Conservation (phyloP, 1,140 invertebrate genomes). For the Orchestia grillus region DNA sequence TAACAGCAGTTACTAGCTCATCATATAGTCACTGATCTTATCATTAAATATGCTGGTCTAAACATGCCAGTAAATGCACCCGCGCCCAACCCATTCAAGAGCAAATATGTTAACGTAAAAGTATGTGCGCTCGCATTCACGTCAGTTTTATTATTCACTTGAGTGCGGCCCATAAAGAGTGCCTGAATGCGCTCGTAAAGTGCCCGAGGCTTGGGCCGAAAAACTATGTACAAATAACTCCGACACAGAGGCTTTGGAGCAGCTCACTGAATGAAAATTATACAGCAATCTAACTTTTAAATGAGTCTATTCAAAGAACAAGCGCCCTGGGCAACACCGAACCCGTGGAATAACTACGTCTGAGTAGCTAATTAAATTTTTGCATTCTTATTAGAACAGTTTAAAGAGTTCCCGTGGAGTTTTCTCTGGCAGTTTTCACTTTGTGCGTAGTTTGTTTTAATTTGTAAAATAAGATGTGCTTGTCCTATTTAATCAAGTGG, state of each 20-base stretch:
- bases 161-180: neutral
- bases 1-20: too few relatives aligned
- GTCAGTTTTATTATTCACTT: neutral
- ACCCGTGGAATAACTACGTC: neutral
- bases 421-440: neutral
- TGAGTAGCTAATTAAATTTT: neutral
- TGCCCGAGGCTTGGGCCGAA: neutral
- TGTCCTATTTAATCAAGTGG: neutral
- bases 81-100: neutral
- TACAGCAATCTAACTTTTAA: neutral
- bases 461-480: neutral
- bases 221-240: neutral
- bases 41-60: too few relatives aligned
- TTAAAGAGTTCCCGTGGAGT: neutral
- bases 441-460: neutral
- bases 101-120: neutral
- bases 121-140: neutral
- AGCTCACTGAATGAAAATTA: neutral
- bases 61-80: too few relatives aligned
- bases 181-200: neutral
- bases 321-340: too few relatives aligned
- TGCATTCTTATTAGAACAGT: neutral
- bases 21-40: too few relatives aligned
- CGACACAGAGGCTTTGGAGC: neutral
- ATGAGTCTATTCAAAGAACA: neutral